These are phyloP conservation scores for Mastigias papua DNA, from an alignment of 30 jellyfish, hydroid and myxozoan genomes.

Conservation along the genomic window DNA sequence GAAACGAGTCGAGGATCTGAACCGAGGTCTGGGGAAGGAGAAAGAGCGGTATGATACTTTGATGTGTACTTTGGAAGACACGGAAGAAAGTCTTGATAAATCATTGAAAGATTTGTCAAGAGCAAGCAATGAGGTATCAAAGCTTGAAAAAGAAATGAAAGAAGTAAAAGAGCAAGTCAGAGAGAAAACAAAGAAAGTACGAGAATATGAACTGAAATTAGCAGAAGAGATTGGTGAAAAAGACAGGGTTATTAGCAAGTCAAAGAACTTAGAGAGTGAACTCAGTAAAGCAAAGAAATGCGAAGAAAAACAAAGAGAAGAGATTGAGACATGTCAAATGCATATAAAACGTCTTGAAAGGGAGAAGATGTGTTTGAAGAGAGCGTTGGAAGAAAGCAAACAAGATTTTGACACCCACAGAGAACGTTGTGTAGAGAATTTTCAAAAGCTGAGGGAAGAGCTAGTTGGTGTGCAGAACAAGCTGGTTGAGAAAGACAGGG, in stretches of 20 bases:
- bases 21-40: slow-evolving; percentile 59
- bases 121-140: slow-evolving; percentile 55
- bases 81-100: slow-evolving; percentile 83
- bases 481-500: slow-evolving; percentile 91
- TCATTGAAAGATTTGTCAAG: slow-evolving; percentile 61
- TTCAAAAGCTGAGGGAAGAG: slow-evolving; percentile 83
- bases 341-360: slow-evolving; percentile 76
- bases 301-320: slow-evolving; percentile 72
- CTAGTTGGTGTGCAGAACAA: slow-evolving; percentile 81
- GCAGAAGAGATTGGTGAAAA: slow-evolving; percentile 57
- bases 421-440: slow-evolving; percentile 72
- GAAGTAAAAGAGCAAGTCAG: slow-evolving; percentile 63
- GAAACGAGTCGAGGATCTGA: slow-evolving; percentile 76
- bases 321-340: slow-evolving; percentile 74
- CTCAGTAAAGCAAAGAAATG: slow-evolving; percentile 61
- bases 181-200: slow-evolving; percentile 71
- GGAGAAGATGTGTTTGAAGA: slow-evolving; percentile 70
- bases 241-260: slow-evolving; percentile 39
- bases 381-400: slow-evolving; percentile 52
- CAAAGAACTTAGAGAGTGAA: slow-evolving; percentile 73
- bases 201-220: slow-evolving; percentile 68
- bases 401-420: slow-evolving; percentile 90
- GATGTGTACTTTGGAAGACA: slow-evolving; percentile 78
- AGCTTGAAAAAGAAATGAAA: slow-evolving; percentile 67
- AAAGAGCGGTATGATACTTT: slow-evolving; percentile 58